Evolutionary conservation across 2,113 vertebrate genomes (phyloP).

Genomic region (Sporophila hypoxantha): DNA sequence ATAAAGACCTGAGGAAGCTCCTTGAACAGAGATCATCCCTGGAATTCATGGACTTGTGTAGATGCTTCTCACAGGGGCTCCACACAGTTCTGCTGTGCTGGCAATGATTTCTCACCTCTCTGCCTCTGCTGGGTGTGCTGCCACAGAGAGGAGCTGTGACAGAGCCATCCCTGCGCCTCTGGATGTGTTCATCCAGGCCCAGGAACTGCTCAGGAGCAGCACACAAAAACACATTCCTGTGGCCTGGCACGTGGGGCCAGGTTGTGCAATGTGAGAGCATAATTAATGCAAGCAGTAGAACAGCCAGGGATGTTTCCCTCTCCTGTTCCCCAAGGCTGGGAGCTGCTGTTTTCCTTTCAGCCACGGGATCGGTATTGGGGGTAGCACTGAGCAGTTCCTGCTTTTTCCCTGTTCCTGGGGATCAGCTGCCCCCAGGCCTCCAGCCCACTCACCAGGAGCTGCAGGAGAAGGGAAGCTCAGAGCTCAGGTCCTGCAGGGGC

Average conservation of each 20-base stretch:
- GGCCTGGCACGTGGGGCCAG: not conserved
- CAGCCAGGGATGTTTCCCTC: not conserved
- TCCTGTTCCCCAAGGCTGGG: not conserved
- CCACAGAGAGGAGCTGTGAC: not conserved
- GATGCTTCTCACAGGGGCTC: not conserved
- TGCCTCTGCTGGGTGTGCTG: accelerated
- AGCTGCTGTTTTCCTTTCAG: not conserved
- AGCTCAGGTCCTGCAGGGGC: not conserved
- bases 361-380: accelerated
- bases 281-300: not conserved
- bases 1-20: not conserved
- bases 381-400: not conserved
- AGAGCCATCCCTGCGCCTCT: accelerated
- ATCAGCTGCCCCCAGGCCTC: not conserved
- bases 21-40: not conserved
- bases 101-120: not conserved
- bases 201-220: not conserved
- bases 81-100: not conserved
- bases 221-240: not conserved
- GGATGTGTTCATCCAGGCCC: not conserved
- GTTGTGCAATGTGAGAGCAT: not conserved
- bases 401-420: not conserved
- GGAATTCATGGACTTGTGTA: accelerated
- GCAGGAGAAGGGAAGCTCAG: not conserved
- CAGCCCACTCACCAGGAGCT: not conserved